A percentile compares a stretch with the other conserved stretches of the same genome.
These are phyloP conservation scores for Drosophila emarginata DNA, from an alignment of 2,888 invertebrate genomes.

Conservation along the genomic window DNA sequence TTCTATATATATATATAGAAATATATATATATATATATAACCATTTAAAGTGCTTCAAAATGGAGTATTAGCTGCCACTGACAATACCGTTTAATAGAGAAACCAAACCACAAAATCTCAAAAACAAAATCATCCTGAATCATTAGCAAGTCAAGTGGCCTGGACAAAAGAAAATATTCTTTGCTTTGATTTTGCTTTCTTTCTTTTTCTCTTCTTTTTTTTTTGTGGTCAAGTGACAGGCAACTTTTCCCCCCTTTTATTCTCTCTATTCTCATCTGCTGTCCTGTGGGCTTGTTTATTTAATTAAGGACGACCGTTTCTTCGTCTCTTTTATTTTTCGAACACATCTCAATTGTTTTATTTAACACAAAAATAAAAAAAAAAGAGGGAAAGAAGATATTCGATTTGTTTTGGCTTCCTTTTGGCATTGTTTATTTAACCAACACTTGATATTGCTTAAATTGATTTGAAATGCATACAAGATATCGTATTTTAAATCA, in stretches of 20 bases:
- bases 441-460: background rate
- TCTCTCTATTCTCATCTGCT: background rate
- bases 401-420: background rate
- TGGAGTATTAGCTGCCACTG: background rate
- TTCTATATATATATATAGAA: no score
- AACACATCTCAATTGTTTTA: background rate
- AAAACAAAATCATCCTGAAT: background rate
- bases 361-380: background rate
- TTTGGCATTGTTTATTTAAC: background rate
- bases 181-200: background rate
- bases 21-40: background rate
- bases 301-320: background rate
- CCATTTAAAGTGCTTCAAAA: no score
- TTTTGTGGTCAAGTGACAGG: background rate
- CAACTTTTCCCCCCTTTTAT: background rate
- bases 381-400: background rate
- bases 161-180: background rate
- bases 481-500: background rate
- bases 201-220: background rate
- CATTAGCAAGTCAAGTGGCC: constrained; percentile 4
- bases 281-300: constrained; percentile 1
- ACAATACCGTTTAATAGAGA: background rate
- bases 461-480: background rate
- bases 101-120: background rate
- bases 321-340: background rate